Evolutionary conservation across 1,140 invertebrate species (phyloP).

Genomic region (Aethina tumida): DNA sequence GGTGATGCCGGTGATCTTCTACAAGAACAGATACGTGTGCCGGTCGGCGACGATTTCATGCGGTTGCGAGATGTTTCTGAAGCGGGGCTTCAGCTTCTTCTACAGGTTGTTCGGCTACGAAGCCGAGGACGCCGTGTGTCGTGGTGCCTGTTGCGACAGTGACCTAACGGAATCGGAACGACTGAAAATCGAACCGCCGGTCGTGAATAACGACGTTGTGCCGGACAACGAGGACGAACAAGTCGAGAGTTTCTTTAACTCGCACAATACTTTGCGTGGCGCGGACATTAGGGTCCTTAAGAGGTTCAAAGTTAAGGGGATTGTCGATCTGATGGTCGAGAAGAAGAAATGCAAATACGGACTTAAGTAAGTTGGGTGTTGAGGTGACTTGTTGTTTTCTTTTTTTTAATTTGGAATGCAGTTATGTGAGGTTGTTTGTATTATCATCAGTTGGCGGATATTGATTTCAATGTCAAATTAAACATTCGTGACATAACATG

Average conservation of each 20-base stretch:
- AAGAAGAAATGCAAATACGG: constrained; percentile 82
- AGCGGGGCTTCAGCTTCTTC: constrained; percentile 39
- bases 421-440: neutral
- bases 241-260: too few relatives aligned
- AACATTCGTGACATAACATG: neutral
- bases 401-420: neutral
- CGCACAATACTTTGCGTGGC: constrained; percentile 42
- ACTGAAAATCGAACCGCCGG: constrained; percentile 6
- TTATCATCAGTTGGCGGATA: neutral
- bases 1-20: constrained; percentile 70
- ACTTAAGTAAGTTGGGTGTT: constrained; percentile 50
- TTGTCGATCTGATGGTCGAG: constrained; percentile 82
- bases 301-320: constrained; percentile 60
- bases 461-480: neutral
- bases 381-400: neutral
- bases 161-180: neutral
- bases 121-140: constrained; percentile 17
- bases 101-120: constrained; percentile 14
- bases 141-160: constrained; percentile 8
- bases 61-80: constrained; percentile 64
- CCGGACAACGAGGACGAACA: constrained; percentile 5
- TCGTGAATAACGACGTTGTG: constrained; percentile 1
- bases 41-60: constrained; percentile 59
- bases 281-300: constrained; percentile 68
- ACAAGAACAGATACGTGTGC: constrained; percentile 63